Conservation (phyloP, 2,797 vertebrate species). For the Chiroxiphia lanceolata region DNA sequence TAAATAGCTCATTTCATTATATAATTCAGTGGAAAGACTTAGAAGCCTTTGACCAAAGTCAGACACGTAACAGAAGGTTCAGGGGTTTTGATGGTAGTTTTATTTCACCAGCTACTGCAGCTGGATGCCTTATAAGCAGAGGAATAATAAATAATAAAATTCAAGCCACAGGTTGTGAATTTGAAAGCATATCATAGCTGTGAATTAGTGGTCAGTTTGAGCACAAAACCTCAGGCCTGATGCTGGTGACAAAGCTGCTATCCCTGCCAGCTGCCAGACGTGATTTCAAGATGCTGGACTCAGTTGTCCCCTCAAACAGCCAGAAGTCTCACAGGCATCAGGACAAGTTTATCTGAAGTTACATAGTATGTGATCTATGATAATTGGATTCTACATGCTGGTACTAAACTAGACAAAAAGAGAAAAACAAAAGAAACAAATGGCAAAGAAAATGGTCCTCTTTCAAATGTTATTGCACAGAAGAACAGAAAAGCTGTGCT, state of each 20-base stretch:
- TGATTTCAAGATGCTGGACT: not conserved
- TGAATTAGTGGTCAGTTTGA: not conserved
- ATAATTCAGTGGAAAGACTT: slow-evolving; percentile 9
- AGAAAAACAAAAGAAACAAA: not conserved
- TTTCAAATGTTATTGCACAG: not conserved
- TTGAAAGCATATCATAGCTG: not conserved
- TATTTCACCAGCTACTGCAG: not conserved
- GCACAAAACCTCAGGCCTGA: not conserved
- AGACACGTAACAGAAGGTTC: not conserved
- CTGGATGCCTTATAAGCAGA: not conserved
- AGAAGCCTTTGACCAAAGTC: not conserved
- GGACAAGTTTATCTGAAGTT: not conserved
- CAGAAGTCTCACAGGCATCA: not conserved
- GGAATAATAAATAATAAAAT: not conserved
- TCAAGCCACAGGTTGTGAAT: not conserved
- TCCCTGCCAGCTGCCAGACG: not conserved
- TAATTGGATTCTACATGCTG: not conserved
- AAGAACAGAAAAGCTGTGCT: not conserved
- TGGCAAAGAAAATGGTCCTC: not conserved
- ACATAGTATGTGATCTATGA: not conserved
- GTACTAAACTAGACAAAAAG: not conserved
- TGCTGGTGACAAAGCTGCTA: not conserved
- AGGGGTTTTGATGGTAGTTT: not conserved
- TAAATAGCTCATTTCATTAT: slow-evolving; percentile 2
- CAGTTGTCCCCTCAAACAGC: not conserved